A percentile compares a stretch with the other conserved stretches of the same genome.
Conservation (phyloP, 2,797 vertebrate species). For the Scarus forsteni region DNA sequence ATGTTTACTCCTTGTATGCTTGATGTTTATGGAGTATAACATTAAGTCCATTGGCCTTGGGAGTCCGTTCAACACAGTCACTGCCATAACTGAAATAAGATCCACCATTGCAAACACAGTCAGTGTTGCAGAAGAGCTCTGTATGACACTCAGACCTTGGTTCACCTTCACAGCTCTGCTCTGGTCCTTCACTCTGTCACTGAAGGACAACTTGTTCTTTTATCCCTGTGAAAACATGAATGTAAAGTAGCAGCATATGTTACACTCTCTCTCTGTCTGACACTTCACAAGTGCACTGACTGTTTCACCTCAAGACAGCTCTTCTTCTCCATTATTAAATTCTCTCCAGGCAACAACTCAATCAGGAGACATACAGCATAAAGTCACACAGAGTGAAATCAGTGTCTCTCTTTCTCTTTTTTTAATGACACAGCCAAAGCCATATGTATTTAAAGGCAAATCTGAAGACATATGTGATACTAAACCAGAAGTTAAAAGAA, state of each 20-base stretch:
- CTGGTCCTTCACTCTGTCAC: conserved; percentile 3
- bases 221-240: conserved; percentile 47
- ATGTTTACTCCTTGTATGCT: too few species aligned
- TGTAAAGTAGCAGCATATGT: conserved; percentile 44
- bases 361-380: conserved; percentile 1
- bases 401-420: background rate
- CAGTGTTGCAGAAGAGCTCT: conserved; percentile 13
- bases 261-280: conserved; percentile 32
- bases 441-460: too few species aligned
- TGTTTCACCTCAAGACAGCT: conserved; percentile 43
- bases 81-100: background rate
- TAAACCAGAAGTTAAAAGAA: too few species aligned
- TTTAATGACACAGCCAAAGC: conserved; percentile 28
- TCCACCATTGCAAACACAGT: conserved; percentile 7
- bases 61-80: background rate
- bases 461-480: too few species aligned
- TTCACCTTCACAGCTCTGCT: conserved; percentile 18
- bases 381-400: background rate
- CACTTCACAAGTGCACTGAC: conserved; percentile 57
- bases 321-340: conserved; percentile 53
- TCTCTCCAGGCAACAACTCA: conserved; percentile 20
- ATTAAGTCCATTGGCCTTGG: too few species aligned
- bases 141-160: conserved; percentile 12
- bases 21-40: too few species aligned
- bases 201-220: conserved; percentile 29